phyloP scores from a whole-genome alignment of 2,797 vertebrate genomes.

The Argentina silus region DNA sequence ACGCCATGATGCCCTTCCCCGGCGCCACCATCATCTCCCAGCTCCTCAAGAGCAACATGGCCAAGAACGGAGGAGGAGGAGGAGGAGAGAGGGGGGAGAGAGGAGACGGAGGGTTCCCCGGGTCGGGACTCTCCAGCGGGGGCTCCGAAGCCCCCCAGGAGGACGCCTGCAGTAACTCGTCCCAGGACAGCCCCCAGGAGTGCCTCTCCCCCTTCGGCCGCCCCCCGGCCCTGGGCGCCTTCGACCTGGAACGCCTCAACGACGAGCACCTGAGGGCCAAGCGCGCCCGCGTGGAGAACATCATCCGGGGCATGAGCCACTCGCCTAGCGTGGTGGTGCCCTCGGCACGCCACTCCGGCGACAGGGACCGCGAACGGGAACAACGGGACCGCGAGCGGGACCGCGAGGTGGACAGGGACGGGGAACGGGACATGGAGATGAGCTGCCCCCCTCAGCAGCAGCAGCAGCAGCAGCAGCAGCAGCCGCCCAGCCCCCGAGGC shows the following conservation, averaged over 20 bases:
- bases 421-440: conserved; percentile 80
- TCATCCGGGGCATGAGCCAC: conserved; percentile 99
- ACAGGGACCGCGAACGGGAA: conserved; percentile 87
- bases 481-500: conserved; percentile 87
- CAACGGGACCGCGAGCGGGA: conserved; percentile 87
- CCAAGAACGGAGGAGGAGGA: conserved; percentile 90
- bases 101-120: conserved; percentile 85
- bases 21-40: conserved; percentile 98
- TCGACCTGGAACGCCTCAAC: conserved; percentile 94
- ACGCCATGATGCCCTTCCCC: conserved; percentile 98
- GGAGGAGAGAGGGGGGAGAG: conserved; percentile 63
- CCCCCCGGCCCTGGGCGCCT: conserved; percentile 87
- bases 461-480: conserved; percentile 90
- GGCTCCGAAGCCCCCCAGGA: conserved; percentile 96
- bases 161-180: conserved; percentile 98
- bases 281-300: conserved; percentile 97
- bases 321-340: conserved; percentile 88
- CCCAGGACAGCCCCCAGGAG: conserved; percentile 96
- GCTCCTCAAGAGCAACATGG: conserved; percentile 98
- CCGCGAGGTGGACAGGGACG: conserved; percentile 73
- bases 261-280: conserved; percentile 98
- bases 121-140: conserved; percentile 93
- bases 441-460: conserved; percentile 91
- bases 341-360: conserved; percentile 72
- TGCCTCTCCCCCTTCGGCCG: conserved; percentile 96